Percentiles rank a stretch among this genome's conserved stretches.
Evolutionary conservation across 2,113 vertebrate genomes (phyloP).

Genomic region (Cyanoramphus novaezelandiae): DNA sequence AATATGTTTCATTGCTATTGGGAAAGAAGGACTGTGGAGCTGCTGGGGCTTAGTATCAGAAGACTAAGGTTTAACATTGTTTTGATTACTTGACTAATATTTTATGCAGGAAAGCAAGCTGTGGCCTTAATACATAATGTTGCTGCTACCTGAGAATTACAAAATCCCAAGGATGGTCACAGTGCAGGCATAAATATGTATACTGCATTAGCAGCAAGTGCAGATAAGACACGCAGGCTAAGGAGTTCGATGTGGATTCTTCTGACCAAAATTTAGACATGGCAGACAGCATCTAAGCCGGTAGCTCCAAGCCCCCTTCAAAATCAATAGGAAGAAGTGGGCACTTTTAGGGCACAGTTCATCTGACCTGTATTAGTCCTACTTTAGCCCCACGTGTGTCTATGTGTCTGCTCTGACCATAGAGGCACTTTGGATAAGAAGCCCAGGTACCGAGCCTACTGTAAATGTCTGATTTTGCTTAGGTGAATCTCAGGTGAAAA

Average conservation of each 20-base stretch:
- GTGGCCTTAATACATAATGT: neutral
- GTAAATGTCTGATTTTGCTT: neutral
- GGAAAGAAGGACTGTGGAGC: neutral
- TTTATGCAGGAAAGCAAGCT: neutral
- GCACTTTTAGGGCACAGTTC: neutral
- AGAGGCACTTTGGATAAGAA: neutral
- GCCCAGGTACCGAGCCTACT: neutral
- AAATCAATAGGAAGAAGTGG: neutral
- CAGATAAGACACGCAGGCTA: neutral
- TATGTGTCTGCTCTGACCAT: neutral
- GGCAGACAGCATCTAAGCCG: neutral
- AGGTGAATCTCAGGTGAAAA: neutral
- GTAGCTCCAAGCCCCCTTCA: neutral
- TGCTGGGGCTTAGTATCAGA: neutral
- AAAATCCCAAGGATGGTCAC: neutral
- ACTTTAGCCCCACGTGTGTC: neutral
- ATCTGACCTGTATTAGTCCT: neutral
- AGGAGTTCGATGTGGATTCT: neutral
- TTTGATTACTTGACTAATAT: neutral
- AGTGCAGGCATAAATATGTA: neutral
- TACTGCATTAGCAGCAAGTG: neutral
- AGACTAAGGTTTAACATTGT: neutral
- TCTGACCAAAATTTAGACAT: neutral
- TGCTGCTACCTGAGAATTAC: neutral
- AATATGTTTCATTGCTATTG: neutral